Evolutionary conservation across 1,140 invertebrate species (phyloP).

Genomic region (Calliphora vicina): DNA sequence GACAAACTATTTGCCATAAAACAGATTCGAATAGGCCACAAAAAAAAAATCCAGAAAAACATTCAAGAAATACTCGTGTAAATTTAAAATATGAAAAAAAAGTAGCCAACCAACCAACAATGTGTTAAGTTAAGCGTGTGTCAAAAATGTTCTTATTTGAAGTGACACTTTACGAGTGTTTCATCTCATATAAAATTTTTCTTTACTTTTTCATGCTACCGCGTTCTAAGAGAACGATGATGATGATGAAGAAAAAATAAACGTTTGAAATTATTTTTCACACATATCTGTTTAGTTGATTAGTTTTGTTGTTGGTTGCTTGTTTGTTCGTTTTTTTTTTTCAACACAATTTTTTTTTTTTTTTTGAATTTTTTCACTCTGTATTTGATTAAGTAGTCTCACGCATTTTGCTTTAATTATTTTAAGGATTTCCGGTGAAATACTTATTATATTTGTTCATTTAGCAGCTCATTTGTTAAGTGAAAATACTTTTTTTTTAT

Average conservation of each 20-base stretch:
- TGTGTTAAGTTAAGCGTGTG: constrained; percentile 18
- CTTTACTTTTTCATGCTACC: not conserved
- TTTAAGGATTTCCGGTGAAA: constrained; percentile 10
- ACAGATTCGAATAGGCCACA: no score
- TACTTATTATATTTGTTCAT: not conserved
- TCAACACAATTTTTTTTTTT: no score
- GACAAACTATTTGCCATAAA: no score
- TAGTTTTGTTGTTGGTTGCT: not conserved
- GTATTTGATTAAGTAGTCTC: not conserved
- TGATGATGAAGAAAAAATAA: not conserved
- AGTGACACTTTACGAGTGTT: constrained; percentile 34
- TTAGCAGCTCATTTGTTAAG: no score
- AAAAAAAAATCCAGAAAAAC: no score
- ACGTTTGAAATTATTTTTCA: not conserved
- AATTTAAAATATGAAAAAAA: no score
- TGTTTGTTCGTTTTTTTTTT: no score
- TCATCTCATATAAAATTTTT: constrained; percentile 15
- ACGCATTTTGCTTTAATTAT: constrained; percentile 1
- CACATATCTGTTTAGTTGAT: not conserved
- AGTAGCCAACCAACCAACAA: constrained; percentile 3
- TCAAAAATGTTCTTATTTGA: constrained; percentile 31
- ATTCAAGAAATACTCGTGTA: no score
- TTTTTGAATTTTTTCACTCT: not conserved
- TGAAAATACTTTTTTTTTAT: constrained; percentile 6
- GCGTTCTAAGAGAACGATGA: not conserved